Base-by-base conservation (phyloP, 2,797 vertebrate genomes). In the Helicolenus hilgendorfi region DNA sequence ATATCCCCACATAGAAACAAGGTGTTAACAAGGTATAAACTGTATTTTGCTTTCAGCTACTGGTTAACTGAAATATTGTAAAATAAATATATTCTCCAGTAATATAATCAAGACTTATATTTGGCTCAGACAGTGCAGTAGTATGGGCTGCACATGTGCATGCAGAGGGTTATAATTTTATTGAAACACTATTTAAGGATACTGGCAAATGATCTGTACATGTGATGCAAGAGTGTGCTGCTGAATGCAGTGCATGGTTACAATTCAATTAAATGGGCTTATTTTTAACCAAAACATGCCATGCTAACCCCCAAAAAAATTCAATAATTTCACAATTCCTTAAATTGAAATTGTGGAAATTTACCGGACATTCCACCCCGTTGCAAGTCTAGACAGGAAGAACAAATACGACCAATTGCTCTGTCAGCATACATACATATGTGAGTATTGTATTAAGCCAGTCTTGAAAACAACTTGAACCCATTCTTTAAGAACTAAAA, bases 401-500 rank as follows among this genome's bases (percentile, higher is more conserved):
- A 82, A 3, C 4, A 0, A 65, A 64, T 20, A n/a, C 20, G 18
- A 55, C 22, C 27, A n/a, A 4, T 33, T 20, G n/a, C 76, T 70
- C 15, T 22, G 33, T 64, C 9, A 68, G 11, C 1, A 24, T 4
- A 41, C 63, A 64, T n/a, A 15, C 0, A 22, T 59, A 7, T 78
- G 41, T 56, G 56, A 81, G 68, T 80, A 20, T 20, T 77, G 79
- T 71, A 24, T 26, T 27, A 35, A 69, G 11, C 13, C 38, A 8
- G 27, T 38, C 31, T 59, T 62, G 5, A 45, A 80, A 70, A 26
- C 18, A 0, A 4, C 3, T 29, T 7, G 3, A 72, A 45, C 35
- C 35, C n/a, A 14, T 59, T 18, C 11, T 72, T 75, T 20, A 35
- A 76, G 38, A 77, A 67, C 24, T 77, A 5, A 53, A 53, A 85